phyloP scores from a whole-genome alignment of 2,888 invertebrate species.

The Carpatolechia fugitivella region DNA sequence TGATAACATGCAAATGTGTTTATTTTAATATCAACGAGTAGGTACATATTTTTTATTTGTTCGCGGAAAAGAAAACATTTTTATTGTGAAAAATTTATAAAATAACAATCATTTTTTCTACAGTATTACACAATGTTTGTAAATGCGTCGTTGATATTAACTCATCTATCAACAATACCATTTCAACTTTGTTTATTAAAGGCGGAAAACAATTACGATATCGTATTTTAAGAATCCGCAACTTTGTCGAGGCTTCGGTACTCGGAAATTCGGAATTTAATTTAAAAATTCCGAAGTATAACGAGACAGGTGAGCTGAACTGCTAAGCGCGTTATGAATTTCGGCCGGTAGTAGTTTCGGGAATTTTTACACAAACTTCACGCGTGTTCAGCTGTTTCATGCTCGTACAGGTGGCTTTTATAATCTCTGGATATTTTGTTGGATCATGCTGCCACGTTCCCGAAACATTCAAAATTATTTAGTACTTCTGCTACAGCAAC shows the following conservation, averaged over 20 bases:
- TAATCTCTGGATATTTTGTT: constrained; percentile 12
- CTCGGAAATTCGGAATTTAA: constrained; percentile 63
- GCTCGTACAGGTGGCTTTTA: constrained; percentile 36
- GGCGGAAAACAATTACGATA: constrained; percentile 71
- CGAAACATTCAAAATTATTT: no score
- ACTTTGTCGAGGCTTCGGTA: constrained; percentile 66
- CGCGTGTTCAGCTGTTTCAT: constrained; percentile 39
- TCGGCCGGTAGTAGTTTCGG: constrained; percentile 67
- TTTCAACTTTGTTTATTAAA: constrained; percentile 43
- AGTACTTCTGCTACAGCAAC: not conserved
- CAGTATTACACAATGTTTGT: no score
- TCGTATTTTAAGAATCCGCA: constrained; percentile 72
- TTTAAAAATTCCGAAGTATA: constrained; percentile 77
- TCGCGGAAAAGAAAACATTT: no score
- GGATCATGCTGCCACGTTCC: constrained; percentile 12
- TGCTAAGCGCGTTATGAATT: constrained; percentile 78
- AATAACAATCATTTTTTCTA: no score
- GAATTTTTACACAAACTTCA: constrained; percentile 61
- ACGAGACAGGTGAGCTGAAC: constrained; percentile 76
- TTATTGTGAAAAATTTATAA: no score
- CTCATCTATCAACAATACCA: no score
- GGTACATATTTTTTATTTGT: no score
- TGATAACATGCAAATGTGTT: no score
- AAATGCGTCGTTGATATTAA: no score
- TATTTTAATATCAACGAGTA: no score